Evolutionary conservation across 2,113 vertebrate species (phyloP).

Genomic region (Ammodytes marinus): DNA sequence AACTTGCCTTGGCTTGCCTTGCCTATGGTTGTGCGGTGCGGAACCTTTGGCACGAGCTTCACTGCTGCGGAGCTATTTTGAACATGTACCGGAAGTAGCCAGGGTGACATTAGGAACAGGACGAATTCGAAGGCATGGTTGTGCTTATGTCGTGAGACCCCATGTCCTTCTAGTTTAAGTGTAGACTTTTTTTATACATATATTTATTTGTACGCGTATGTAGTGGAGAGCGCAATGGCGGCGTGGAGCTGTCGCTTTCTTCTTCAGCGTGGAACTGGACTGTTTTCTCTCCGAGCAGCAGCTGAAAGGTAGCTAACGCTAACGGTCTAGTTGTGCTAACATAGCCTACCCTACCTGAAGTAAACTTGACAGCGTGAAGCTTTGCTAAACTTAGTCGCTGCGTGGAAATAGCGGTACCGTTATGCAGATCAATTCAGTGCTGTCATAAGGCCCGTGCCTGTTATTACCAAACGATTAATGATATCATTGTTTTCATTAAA

Average conservation of each 20-base stretch:
- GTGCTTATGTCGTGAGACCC: background rate
- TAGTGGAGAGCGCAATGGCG: constrained; percentile 66
- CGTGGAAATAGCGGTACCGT: too few relatives aligned
- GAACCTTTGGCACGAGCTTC: constrained; percentile 52
- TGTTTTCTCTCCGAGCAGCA: constrained; percentile 46
- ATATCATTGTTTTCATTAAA: background rate
- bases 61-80: constrained; percentile 43
- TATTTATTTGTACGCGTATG: background rate
- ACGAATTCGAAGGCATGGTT: constrained; percentile 55
- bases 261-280: constrained; percentile 61
- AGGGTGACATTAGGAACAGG: constrained; percentile 80
- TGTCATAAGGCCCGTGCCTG: background rate
- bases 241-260: constrained; percentile 72
- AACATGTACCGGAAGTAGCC: constrained; percentile 72
- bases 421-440: background rate
- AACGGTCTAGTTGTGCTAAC: constrained; percentile 38
- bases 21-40: constrained; percentile 43
- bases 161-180: background rate
- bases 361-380: background rate
- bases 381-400: background rate
- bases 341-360: background rate
- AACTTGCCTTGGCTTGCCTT: too few relatives aligned
- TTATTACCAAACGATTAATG: background rate
- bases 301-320: constrained; percentile 72
- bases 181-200: background rate